Evolutionary conservation across 2,888 invertebrate genomes (phyloP), one percentile per base, ranked within the genome.

Genomic region (Physocephala rufipes): DNA sequence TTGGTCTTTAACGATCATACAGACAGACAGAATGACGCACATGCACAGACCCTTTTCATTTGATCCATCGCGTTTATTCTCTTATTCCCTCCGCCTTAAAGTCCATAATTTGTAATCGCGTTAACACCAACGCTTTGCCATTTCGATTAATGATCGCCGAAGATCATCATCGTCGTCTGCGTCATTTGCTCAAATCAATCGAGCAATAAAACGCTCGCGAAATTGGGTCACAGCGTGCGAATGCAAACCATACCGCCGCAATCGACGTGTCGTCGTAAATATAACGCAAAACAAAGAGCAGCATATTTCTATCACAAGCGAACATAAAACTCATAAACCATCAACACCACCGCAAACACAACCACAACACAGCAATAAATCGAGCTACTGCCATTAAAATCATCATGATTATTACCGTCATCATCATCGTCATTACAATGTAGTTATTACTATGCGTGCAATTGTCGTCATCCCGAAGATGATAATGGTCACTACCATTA

Each of bases 171-270:
- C 36, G 36, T 26, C 28, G 5, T 15, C 30, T 28, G 65, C 45
- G 19, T 66, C 55, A 66, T 45, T 66, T 66, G 24, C 7, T 21
- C 55, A 53, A 66, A 53, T 53, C 66, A 21, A 16, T 43, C 55
- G 36, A 19, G 53, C 55, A 66, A 53, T 55, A 19, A 51, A 49
- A 63, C 53, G 19, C 74, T 78, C 79, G 80, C 80, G 76, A 80
- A 79, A 78, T 79, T 78, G 78, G 79, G 80, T 79, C 72, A 64
- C 69, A 58, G 45, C 26, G 77, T 77, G 76, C 76, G 75, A 74
- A 78, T 9, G 9, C 74, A 74, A 73, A 70, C 36, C 36, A 68
- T n/a, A 62, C 59, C 59, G 67, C 59, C 59, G 61, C 45, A n/a
- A 16, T 5, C 43, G 26, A 43, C 45, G 2, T 45, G 58, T 21